Evolutionary conservation across 2,113 vertebrate genomes (phyloP).

Genomic region (Dolichallabes microphthalmus): DNA sequence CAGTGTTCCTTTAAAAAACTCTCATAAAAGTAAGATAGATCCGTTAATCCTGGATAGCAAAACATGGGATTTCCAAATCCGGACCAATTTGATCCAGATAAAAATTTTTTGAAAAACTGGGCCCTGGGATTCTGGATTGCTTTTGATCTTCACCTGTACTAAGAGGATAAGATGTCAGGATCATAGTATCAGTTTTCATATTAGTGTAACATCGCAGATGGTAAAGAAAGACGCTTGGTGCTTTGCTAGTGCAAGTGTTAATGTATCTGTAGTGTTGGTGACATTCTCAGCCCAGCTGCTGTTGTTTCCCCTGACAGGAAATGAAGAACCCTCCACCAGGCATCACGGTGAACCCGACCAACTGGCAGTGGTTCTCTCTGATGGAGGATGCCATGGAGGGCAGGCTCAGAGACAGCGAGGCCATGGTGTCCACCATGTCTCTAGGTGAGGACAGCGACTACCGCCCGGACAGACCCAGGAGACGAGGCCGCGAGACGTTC

Average conservation of each 20-base stretch:
- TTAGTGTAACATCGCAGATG: neutral
- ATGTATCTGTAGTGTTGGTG: neutral
- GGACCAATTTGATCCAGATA: no score
- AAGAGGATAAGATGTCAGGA: neutral
- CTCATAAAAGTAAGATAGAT: no score
- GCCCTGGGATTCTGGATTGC: neutral
- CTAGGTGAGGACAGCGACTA: conserved; percentile 52
- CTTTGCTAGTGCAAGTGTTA: neutral
- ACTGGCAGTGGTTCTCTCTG: conserved; percentile 65
- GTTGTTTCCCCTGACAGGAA: conserved; percentile 51
- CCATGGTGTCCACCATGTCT: conserved; percentile 52
- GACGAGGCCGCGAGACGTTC: conserved; percentile 31
- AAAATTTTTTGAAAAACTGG: no score
- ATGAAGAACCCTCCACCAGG: conserved; percentile 66
- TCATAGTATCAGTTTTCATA: neutral
- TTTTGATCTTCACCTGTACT: neutral
- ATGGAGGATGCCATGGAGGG: conserved; percentile 69
- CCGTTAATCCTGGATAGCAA: no score
- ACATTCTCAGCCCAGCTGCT: neutral
- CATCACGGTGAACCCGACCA: conserved; percentile 54
- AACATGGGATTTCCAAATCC: no score
- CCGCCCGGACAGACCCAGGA: conserved; percentile 52
- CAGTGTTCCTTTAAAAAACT: no score
- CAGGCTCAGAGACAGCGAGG: conserved; percentile 58
- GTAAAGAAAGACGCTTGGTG: neutral